phyloP scores from a whole-genome alignment of 2,113 vertebrate species.

The Xenopus borealis region DNA sequence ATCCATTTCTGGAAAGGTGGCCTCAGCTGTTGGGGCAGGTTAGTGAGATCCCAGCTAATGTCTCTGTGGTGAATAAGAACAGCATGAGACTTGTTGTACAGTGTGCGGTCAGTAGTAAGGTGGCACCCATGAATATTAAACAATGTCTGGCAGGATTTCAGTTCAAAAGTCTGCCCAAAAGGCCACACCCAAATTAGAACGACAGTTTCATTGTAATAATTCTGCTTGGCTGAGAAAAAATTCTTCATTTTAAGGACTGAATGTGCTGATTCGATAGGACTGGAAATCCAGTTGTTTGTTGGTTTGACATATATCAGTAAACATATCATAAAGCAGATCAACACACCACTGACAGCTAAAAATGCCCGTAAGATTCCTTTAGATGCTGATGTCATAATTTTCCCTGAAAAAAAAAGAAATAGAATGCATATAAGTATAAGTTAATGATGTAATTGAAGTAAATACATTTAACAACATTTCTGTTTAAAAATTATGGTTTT shows the following conservation, averaged over 20 bases:
- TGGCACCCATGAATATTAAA: conserved; percentile 90
- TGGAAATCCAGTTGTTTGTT: conserved; percentile 86
- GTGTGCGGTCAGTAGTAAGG: conserved; percentile 85
- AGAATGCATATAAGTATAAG: no score
- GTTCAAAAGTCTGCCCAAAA: conserved; percentile 89
- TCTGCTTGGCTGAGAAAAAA: conserved; percentile 79
- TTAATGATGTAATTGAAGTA: no score
- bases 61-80: conserved; percentile 92
- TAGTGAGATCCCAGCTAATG: conserved; percentile 86
- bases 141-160: conserved; percentile 79
- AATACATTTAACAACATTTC: no score
- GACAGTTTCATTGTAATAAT: conserved; percentile 83
- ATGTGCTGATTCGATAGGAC: conserved; percentile 84
- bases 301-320: conserved; percentile 95
- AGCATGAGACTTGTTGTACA: conserved; percentile 87
- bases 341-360: conserved; percentile 80
- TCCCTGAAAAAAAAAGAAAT: conserved; percentile 68
- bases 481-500: no score
- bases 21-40: conserved; percentile 81
- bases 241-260: conserved; percentile 84
- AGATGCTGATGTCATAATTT: conserved; percentile 92
- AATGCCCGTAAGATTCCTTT: conserved; percentile 93
- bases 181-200: conserved; percentile 96
- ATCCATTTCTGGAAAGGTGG: conserved; percentile 96
- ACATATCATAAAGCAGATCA: conserved; percentile 91